Base-by-base conservation (phyloP, 2,888 invertebrate genomes). In the Apodemia hepburni region DNA sequence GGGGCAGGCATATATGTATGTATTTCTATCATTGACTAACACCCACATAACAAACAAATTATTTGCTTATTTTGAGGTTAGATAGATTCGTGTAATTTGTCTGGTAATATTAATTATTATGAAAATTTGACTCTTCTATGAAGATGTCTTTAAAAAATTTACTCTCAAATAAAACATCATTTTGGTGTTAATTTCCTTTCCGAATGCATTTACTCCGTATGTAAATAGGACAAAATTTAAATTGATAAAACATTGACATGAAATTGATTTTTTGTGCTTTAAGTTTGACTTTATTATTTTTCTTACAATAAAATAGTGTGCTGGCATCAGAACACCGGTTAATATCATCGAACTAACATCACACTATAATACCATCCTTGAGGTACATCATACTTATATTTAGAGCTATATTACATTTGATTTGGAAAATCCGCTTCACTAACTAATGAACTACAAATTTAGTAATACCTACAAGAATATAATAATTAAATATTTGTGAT, bases 291-390 rank as follows among this genome's bases (percentile, higher is more conserved):
- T 49, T 18, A 51, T 22, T 18, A 15, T 38, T 51, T n/a, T 51
- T 6, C 18, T 49, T 51, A 22, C 12, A 51, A 54, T 57, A 58
- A 57, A 18, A 59, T 62, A 38, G 38, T 15, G 12, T 38, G 12
- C 12, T 63, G 67, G 67, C 68, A 69, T 70, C 66, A 66, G 70
- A 71, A 71, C 70, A 71, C 69, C 66, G 63, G 49, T 17, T 66
- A 64, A 61, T 38, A 58, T 61, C 42, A 62, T 38, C 12, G 12
- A 66, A 65, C 62, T 64, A 63, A 66, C 64, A 66, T 64, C 66
- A 65, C 61, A 65, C 65, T 58, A 47, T 63, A 66, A 66, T 59
- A 60, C 63, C 64, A 51, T 61, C 57, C 15, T 57, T 57, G 51
- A 54, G 64, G 63, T 61, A 64, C 49, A 60, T 63, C 62, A 51